A percentile compares a stretch with the other conserved stretches of the same genome.
Conservation (phyloP, 2,113 vertebrate species). For the Lampris megalopsis region DNA sequence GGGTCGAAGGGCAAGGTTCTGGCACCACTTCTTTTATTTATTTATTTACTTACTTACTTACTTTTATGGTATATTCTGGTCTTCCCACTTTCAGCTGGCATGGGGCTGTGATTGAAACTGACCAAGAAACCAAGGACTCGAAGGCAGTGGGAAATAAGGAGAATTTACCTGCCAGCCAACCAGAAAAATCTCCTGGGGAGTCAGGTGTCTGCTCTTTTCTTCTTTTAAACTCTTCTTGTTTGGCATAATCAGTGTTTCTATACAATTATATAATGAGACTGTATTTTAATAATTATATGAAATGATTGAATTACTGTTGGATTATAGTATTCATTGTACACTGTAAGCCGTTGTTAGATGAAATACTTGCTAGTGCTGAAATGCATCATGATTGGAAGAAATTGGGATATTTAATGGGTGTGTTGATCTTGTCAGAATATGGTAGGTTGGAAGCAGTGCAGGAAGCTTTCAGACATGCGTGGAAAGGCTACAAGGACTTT, state of each 20-base stretch:
- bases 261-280: no score
- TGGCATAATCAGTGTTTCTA: no score
- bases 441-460: conserved; percentile 83
- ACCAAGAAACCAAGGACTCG: conserved; percentile 72
- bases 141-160: conserved; percentile 48
- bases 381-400: no score
- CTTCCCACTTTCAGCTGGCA: conserved; percentile 81
- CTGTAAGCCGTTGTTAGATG: no score
- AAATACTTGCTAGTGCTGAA: no score
- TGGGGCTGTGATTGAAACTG: conserved; percentile 85
- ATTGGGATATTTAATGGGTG: not conserved
- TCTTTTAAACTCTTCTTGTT: no score
- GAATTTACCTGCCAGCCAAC: conserved; percentile 45
- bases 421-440: conserved; percentile 33
- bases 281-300: no score
- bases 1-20: no score
- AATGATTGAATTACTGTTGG: no score
- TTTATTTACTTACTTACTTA: not conserved
- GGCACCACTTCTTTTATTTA: not conserved
- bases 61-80: not conserved
- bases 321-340: no score
- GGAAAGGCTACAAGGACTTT: conserved; percentile 91
- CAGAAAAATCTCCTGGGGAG: conserved; percentile 48
- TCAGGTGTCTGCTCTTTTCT: conserved; percentile 73
- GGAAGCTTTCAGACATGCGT: conserved; percentile 91